Evolutionary conservation across 2,113 vertebrate genomes (phyloP), one percentile per base, ranked within the genome.

Genomic region (Platichthys flesus): DNA sequence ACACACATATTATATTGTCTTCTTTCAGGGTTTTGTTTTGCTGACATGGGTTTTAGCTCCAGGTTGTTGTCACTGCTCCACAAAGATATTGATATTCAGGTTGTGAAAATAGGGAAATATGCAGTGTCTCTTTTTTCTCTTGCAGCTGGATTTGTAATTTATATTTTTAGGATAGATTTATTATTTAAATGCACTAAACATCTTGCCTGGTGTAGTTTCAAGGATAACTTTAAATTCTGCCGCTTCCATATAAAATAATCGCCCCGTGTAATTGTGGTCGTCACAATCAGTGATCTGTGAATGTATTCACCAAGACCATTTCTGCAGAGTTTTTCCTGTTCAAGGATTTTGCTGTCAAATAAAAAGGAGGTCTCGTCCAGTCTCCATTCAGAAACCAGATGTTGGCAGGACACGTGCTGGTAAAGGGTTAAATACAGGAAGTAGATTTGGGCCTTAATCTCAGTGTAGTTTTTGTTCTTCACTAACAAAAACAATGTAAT

Each of bases 401-500:
- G 77, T 79, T 76, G 14, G 35, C 45, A 55, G 23, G 59, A 26
- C 52, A 28, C 2, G 24, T 67, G 54, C 66, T 60, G 67, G 52
- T n/a, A 68, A 74, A 70, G 37, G 47, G 59, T 85, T 83, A 67
- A 88, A 72, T 60, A 71, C 82, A 85, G 79, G 78, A 90, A 70
- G 71, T 83, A 58, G 47, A 79, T 88, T 78, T 64, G 59, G 58
- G 69, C 55, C 71, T 64, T 68, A 16, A 80, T 76, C 74, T 77
- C 40, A 75, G 24, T 71, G 54, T 79, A 60, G 55, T 82, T 72
- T 90, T 89, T 88, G 62, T 73, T 79, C 52, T 75, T 74, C 57
- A 68, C 76, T 74, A 81, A 86, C 77, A 88, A 81, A 84, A 87
- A 71, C 79, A 23, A 15, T 51, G 40, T 84, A 83, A 78, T 76